Evolutionary conservation across 2,888 invertebrate genomes (phyloP).

Genomic region (Lasius fuliginosus): DNA sequence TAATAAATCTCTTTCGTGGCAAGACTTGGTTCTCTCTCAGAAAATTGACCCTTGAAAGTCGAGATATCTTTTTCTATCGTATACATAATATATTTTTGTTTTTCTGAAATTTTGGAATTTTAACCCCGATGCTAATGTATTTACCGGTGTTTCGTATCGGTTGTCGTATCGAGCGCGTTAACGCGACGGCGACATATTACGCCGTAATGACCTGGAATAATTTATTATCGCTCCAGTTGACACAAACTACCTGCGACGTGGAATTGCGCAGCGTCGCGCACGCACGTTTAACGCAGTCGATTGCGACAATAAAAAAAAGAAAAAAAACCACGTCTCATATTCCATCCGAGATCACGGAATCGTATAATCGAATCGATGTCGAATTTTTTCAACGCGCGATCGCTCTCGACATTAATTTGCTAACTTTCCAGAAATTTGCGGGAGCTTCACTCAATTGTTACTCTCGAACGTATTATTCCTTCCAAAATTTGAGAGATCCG

Average conservation of each 20-base stretch:
- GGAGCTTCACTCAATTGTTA: neutral
- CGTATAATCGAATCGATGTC: neutral
- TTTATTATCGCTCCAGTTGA: constrained; percentile 69
- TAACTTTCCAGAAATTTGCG: neutral
- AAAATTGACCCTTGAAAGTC: neutral
- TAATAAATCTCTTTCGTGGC: neutral
- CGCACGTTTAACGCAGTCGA: constrained; percentile 4
- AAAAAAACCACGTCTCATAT: neutral
- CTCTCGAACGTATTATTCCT: neutral
- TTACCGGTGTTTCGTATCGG: neutral
- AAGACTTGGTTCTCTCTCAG: no score
- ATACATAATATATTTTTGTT: neutral
- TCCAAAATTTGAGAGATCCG: constrained; percentile 17
- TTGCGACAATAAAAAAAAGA: neutral
- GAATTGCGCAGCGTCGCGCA: constrained; percentile 58
- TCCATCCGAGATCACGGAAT: neutral
- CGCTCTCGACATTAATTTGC: neutral
- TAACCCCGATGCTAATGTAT: neutral
- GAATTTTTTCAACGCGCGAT: neutral
- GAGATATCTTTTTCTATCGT: neutral
- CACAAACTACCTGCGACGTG: constrained; percentile 38
- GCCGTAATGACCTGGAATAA: constrained; percentile 75
- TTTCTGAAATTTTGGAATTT: constrained; percentile 23
- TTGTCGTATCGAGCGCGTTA: constrained; percentile 69
- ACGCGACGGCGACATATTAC: constrained; percentile 67